Base-by-base conservation (phyloP, 2,888 invertebrate genomes). In the Steinernema hermaphroditum region DNA sequence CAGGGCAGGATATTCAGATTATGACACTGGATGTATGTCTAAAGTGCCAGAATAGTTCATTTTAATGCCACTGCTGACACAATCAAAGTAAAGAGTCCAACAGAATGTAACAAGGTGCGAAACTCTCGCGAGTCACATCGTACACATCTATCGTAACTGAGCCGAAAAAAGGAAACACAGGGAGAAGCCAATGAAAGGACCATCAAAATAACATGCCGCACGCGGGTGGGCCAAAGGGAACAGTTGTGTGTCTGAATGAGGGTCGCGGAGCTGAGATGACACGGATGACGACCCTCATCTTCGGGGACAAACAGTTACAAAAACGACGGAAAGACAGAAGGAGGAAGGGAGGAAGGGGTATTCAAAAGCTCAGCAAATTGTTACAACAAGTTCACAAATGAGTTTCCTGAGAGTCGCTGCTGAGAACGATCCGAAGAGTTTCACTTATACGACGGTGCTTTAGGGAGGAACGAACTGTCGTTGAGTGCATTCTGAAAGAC, bases 341-440 rank as follows among this genome's bases (percentile, higher is more conserved):
- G 50, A 19, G 37, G 50, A 29, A 24, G 2, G 27, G 22, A 24
- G 54, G 27, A 54, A 24, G 16, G 37, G 37, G 37, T 1, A 2
- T 62, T 27, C 32, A 62, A 16, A 62, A 16, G 16, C 1, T 41
- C 46, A 46, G 16, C 16, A 16, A 46, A 9, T 19, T n/a, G 22
- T 19, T n/a, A 9, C 16, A 16, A 46, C 9, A 16, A 46, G 4
- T 6, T 46, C 46, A 79, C 74, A 86, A 54, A 86, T 87, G 79
- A 73, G 86, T 76, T 86, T 88, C 80, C 82, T 87, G 81, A 82
- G 87, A 72, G 77, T 87, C 83, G 74, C 86, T 82, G 78, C 87
- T 76, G 80, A 88, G 80, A 81, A 88, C 83, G 83, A 88, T 79
- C 34, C 85, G 80, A 27, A 86, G 77, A 8, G 85, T 84, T 71